Percentiles rank a stretch among this genome's conserved stretches.
These are phyloP conservation scores for Leucoma salicis DNA, from an alignment of 2,888 invertebrate species.

Conservation along the genomic window DNA sequence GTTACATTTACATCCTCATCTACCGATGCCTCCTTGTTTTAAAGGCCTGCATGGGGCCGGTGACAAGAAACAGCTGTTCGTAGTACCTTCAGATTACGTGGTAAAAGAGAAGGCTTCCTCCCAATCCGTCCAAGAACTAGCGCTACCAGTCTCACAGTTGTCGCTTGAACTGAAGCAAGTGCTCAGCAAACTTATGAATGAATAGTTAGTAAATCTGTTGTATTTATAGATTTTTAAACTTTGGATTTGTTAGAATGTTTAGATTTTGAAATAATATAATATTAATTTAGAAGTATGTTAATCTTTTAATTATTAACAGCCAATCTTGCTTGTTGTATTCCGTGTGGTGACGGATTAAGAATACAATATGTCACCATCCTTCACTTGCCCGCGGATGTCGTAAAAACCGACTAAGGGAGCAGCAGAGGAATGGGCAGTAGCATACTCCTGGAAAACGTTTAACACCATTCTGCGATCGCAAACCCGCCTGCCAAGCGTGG, in stretches of 20 bases:
- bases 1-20: slow-evolving; percentile 51
- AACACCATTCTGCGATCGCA: no score
- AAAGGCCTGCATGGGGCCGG: slow-evolving; percentile 34
- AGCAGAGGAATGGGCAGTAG: no score
- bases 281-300: not conserved
- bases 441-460: no score
- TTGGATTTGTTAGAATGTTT: not conserved
- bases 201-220: not conserved
- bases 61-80: slow-evolving; percentile 60
- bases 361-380: no score
- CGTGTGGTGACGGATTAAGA: no score
- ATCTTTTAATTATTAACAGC: no score
- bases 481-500: no score
- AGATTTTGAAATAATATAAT: not conserved
- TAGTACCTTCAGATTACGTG: slow-evolving; percentile 68
- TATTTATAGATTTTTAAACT: not conserved
- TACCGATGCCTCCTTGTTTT: slow-evolving; percentile 64
- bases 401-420: no score
- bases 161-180: slow-evolving; percentile 67
- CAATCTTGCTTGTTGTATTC: no score
- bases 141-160: slow-evolving; percentile 67
- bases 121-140: slow-evolving; percentile 50
- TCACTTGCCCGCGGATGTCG: no score
- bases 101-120: slow-evolving; percentile 40
- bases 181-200: slow-evolving; percentile 51